Conservation (phyloP, 2,888 invertebrate species). For the Cosmia trapezina region DNA sequence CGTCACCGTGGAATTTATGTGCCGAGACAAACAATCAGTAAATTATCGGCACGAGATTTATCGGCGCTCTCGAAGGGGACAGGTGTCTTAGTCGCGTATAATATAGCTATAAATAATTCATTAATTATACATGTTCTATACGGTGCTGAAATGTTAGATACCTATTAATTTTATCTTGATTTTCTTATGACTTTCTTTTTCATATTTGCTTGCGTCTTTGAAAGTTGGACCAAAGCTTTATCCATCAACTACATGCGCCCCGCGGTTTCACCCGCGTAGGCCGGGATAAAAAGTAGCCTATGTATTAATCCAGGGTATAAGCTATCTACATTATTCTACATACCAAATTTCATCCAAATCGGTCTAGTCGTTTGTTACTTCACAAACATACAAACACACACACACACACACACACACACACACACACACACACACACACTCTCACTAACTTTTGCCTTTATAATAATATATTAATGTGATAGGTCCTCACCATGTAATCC, state of each 20-base stretch:
- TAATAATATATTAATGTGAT: neutral
- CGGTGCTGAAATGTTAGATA: conserved; percentile 36
- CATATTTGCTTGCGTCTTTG: neutral
- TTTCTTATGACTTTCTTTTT: conserved; percentile 10
- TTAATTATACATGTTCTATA: conserved; percentile 59
- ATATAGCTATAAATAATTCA: conserved; percentile 67
- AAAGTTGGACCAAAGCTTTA: neutral
- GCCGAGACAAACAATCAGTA: conserved; percentile 80
- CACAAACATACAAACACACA: no score
- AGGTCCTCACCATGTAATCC: conserved; percentile 3
- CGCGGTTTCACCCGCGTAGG: no score
- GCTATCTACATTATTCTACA: no score
- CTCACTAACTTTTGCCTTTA: no score
- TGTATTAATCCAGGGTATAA: no score
- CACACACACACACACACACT: no score
- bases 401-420: no score
- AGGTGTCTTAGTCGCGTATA: conserved; percentile 72
- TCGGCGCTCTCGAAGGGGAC: conserved; percentile 67
- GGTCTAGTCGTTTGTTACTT: no score
- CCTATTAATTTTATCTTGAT: conserved; percentile 29
- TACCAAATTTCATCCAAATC: no score
- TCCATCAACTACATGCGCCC: neutral
- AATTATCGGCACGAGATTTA: conserved; percentile 83
- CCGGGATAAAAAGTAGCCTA: no score
- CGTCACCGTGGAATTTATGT: conserved; percentile 64